phyloP scores from a whole-genome alignment of 2,888 invertebrate genomes.

The Diaprepes abbreviatus region DNA sequence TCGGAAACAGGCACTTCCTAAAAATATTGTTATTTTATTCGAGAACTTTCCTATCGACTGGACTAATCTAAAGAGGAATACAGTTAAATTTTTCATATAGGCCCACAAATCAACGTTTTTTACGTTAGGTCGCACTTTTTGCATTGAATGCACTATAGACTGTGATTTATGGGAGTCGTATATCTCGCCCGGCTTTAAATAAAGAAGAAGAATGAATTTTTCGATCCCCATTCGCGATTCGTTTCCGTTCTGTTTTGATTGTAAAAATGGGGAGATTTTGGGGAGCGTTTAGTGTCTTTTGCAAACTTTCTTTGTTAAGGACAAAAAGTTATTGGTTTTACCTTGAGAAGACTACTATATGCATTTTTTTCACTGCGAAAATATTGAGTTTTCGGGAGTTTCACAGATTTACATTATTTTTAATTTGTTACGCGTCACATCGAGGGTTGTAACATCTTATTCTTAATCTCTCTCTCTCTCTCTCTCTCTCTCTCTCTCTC shows the following conservation, averaged over 20 bases:
- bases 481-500: too few relatives aligned
- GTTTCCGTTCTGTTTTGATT: conserved; percentile 51
- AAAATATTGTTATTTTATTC: conserved; percentile 8
- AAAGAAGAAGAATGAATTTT: conserved; percentile 57
- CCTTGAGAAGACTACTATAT: too few relatives aligned
- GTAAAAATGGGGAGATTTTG: background rate
- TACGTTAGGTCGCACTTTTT: conserved; percentile 54
- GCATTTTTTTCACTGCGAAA: too few relatives aligned
- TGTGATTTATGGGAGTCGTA: conserved; percentile 58
- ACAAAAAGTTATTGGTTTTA: too few relatives aligned
- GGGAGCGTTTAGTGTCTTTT: too few relatives aligned
- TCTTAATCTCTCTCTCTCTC: too few relatives aligned
- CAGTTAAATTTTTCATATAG: conserved; percentile 56
- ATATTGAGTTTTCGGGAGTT: too few relatives aligned
- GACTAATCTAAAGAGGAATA: conserved; percentile 28
- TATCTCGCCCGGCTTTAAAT: conserved; percentile 57
- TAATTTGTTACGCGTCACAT: too few relatives aligned
- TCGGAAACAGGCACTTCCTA: background rate
- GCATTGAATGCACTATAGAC: conserved; percentile 58
- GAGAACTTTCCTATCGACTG: conserved; percentile 12
- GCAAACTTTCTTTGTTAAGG: too few relatives aligned
- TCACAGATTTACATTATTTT: too few relatives aligned
- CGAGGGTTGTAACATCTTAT: too few relatives aligned
- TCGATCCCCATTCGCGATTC: conserved; percentile 51
- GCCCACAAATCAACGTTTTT: conserved; percentile 58